A percentile compares a stretch with the other conserved stretches of the same genome.
These are phyloP conservation scores for Lerema accius DNA, from an alignment of 1,140 invertebrate genomes.

Conservation along the genomic window DNA sequence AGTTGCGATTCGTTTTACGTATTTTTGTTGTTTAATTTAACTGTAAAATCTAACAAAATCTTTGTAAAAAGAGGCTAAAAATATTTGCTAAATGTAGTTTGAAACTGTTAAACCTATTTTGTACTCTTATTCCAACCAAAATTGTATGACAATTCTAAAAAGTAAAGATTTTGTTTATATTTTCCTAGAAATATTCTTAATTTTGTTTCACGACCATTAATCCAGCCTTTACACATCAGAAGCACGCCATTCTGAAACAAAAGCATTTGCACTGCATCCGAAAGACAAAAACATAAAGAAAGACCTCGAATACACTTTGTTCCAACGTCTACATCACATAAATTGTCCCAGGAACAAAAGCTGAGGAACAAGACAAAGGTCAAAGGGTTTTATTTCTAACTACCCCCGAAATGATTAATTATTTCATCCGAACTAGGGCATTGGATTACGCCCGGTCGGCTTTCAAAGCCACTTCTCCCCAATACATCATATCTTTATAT, in stretches of 20 bases:
- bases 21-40: too few species aligned
- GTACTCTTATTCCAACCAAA: too few species aligned
- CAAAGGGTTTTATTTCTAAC: conserved; percentile 29
- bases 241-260: conserved; percentile 15
- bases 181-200: neutral
- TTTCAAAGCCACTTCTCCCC: conserved; percentile 38
- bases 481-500: conserved; percentile 44
- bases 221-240: conserved; percentile 22
- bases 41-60: too few species aligned
- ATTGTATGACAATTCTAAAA: too few species aligned
- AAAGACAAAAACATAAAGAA: conserved; percentile 27
- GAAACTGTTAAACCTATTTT: too few species aligned
- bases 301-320: conserved; percentile 19
- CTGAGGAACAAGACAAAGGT: conserved; percentile 32
- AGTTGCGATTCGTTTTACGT: too few species aligned
- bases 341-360: conserved; percentile 27
- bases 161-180: too few species aligned
- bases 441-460: conserved; percentile 40
- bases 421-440: conserved; percentile 34
- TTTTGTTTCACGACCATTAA: conserved; percentile 11
- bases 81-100: too few species aligned
- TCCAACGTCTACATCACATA: conserved; percentile 32
- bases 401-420: conserved; percentile 40
- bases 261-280: conserved; percentile 14
- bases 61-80: too few species aligned